phyloP scores from a whole-genome alignment of 2,113 vertebrate genomes.

The Gopherus flavomarginatus region DNA sequence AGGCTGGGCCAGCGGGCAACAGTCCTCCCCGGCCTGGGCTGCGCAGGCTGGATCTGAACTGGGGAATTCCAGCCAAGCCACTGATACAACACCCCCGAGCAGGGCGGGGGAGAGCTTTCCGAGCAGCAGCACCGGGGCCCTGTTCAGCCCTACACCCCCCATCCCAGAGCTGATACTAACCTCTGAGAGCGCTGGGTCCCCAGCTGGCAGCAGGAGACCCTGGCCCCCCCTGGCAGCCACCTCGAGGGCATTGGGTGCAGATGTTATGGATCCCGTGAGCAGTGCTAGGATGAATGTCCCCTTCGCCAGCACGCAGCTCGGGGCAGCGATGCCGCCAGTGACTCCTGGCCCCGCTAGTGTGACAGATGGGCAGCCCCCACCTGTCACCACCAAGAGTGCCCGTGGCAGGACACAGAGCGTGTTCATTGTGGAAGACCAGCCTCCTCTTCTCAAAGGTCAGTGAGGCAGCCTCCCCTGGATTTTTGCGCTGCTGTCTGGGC shows the following conservation, averaged over 20 bases:
- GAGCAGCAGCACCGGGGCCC: fast-evolving
- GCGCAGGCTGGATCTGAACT: neutral
- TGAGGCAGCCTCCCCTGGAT: neutral
- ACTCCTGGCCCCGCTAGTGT: neutral
- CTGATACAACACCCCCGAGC: neutral
- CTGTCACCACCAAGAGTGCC: too few species aligned
- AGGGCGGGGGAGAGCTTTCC: neutral
- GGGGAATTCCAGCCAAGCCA: neutral
- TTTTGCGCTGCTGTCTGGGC: neutral
- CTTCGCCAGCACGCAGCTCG: neutral
- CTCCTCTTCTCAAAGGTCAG: slow-evolving; percentile 47
- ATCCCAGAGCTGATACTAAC: fast-evolving
- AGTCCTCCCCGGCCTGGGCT: fast-evolving
- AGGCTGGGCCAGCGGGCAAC: fast-evolving
- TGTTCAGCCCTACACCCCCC: neutral
- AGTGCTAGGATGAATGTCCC: neutral
- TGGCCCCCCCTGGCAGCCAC: fast-evolving
- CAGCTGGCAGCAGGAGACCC: neutral
- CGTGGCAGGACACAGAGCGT: neutral
- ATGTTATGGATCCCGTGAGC: neutral
- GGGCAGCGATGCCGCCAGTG: neutral
- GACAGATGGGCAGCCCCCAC: neutral
- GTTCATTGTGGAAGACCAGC: slow-evolving; percentile 66
- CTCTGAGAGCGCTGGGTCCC: fast-evolving
- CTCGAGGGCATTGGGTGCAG: neutral